Evolutionary conservation across 2,888 invertebrate species (phyloP).

Genomic region (Eristalis arbustorum): DNA sequence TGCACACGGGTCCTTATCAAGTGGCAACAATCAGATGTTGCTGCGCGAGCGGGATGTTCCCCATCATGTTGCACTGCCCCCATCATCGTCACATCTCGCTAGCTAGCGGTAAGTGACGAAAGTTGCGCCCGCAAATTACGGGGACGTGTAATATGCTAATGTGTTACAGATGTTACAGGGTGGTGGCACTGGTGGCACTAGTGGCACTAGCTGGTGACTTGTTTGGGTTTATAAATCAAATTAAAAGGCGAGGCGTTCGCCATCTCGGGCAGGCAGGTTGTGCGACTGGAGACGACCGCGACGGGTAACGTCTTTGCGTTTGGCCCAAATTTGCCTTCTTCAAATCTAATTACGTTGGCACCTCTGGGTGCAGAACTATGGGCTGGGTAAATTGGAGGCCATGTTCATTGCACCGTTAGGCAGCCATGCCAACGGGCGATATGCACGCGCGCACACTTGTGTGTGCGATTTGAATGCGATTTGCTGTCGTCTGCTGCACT

Average conservation of each 20-base stretch:
- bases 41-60: constrained; percentile 12
- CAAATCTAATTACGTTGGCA: constrained; percentile 65
- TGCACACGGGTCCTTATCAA: constrained; percentile 48
- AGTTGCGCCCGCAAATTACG: constrained; percentile 57
- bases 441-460: constrained; percentile 5
- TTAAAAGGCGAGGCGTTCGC: not conserved
- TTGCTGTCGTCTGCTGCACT: constrained; percentile 18
- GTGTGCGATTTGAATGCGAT: constrained; percentile 40
- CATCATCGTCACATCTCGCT: no score
- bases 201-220: not conserved
- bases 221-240: not conserved
- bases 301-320: constrained; percentile 26
- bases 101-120: constrained; percentile 64
- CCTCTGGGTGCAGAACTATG: constrained; percentile 30
- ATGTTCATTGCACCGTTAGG: constrained; percentile 58
- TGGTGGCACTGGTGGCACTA: no score
- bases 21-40: constrained; percentile 54
- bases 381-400: constrained; percentile 58
- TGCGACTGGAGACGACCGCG: constrained; percentile 28
- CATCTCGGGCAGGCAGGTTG: not conserved
- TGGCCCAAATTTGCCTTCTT: constrained; percentile 56
- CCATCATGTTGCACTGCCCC: constrained; percentile 12
- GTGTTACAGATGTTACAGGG: constrained; percentile 39
- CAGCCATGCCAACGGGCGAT: not conserved
- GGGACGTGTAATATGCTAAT: constrained; percentile 67